Conservation (phyloP, 2,113 vertebrate genomes). For the Centropus bengalensis region DNA sequence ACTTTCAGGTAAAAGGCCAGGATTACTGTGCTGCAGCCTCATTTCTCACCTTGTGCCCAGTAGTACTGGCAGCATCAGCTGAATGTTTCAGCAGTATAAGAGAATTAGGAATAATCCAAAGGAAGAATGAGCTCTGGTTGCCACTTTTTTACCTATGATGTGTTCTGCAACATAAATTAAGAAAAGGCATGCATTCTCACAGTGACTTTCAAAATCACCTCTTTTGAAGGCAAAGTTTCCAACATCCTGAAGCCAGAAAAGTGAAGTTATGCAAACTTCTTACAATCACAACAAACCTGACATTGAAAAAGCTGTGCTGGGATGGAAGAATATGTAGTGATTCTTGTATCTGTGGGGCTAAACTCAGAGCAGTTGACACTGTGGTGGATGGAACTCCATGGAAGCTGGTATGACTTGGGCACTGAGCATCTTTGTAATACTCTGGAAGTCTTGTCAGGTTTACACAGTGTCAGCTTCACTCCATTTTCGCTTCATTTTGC, state of each 20-base stretch:
- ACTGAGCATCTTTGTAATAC: not conserved
- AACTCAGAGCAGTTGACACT: not conserved
- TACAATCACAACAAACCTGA: not conserved
- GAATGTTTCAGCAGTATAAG: not conserved
- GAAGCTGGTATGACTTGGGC: not conserved
- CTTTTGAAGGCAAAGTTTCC: not conserved
- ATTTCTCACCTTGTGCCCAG: not conserved
- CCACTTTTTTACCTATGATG: not conserved
- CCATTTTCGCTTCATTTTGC: not conserved
- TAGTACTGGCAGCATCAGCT: not conserved
- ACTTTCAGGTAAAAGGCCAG: not conserved
- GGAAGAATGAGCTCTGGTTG: not conserved
- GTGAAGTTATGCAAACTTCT: not conserved
- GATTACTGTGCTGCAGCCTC: not conserved
- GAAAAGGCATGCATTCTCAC: not conserved
- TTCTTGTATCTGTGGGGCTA: not conserved
- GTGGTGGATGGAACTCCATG: not conserved
- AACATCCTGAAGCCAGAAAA: not conserved
- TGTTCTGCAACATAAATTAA: not conserved
- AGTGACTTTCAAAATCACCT: not conserved
- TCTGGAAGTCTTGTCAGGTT: not conserved
- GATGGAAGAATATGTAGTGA: not conserved
- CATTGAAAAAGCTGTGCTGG: not conserved
- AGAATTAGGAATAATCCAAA: not conserved
- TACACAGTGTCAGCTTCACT: not conserved